These are phyloP conservation scores for Thera obeliscata DNA, from an alignment of 2,888 invertebrate genomes.

Conservation along the genomic window DNA sequence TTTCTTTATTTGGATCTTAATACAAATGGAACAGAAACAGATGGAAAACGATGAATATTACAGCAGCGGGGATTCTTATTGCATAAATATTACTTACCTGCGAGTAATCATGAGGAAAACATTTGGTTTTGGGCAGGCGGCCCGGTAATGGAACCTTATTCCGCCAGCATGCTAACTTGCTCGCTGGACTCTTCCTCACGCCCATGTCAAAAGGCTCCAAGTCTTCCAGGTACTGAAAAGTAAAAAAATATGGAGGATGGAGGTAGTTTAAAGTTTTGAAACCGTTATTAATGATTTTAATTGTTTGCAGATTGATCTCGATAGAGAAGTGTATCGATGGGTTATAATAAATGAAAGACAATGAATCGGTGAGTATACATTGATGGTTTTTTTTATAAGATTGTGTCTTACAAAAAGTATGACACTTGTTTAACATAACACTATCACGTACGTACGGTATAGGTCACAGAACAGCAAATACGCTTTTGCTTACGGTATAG, in stretches of 20 bases:
- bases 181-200: conserved; percentile 52
- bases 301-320: not conserved
- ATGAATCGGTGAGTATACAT: not conserved
- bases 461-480: too few species aligned
- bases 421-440: too few species aligned
- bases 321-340: not conserved
- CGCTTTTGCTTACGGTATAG: too few species aligned
- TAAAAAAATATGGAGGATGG: not conserved
- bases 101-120: conserved; percentile 68
- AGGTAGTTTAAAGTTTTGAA: too few species aligned
- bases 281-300: too few species aligned
- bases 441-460: too few species aligned
- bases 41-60: too few species aligned
- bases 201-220: conserved; percentile 39
- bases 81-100: conserved; percentile 41
- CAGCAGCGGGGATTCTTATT: too few species aligned
- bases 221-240: conserved; percentile 50
- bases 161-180: conserved; percentile 72
- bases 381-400: too few species aligned
- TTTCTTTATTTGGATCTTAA: too few species aligned
- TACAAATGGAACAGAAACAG: too few species aligned
- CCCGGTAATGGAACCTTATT: conserved; percentile 63
- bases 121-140: conserved; percentile 59
- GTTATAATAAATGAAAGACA: not conserved
- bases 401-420: too few species aligned